Evolutionary conservation across 2,797 vertebrate species (phyloP), one percentile per base, ranked within the genome.

Genomic region (Mallotus villosus): DNA sequence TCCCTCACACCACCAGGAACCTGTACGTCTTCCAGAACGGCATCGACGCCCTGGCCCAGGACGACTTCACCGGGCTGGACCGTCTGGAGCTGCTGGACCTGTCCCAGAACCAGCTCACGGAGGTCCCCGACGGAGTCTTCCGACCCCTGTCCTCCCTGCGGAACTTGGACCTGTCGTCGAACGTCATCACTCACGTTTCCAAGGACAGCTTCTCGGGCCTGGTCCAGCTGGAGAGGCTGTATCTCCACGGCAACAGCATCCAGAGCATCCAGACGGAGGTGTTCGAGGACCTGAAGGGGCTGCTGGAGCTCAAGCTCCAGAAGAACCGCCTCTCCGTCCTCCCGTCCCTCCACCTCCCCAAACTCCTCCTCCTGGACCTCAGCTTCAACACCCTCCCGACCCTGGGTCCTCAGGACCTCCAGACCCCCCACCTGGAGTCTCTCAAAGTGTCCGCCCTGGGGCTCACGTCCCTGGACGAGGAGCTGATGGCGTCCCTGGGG

Each of bases 301-400:
- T 99, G 22, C 90, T 99, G 81, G 98, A 99, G 83, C 93, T 99
- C 34, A 99, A 99, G 84, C 92, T 99, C 46, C 95, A 96, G 77
- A 91, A 90, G 65, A 99, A 99, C 64, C 90, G 92, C 75, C 92
- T 99, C 69, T 91, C 80, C 63, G 82, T 74, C 0, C 85, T 98
- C 74, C 96, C 97, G 0, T 78, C 90, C 0, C 86, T 99, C 0
- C 83, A 67, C 63, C 90, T 98, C 29, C 95, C 95, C 1, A 91
- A 79, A 29, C 94, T 99, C 74, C 90, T 99, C 57, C 93, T 99
- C 74, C 87, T 99, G 27, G 97, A 99, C 82, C 90, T 99, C 67
- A 97, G 97, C 86, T 78, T 88, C 90, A 99, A 99, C 82, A 86
- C 81, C 62, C 93, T 98, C 71, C 89, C 90, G 0, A 65, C 70